Conservation (phyloP, 2,888 invertebrate species). For the Gymnocheta viridis region DNA sequence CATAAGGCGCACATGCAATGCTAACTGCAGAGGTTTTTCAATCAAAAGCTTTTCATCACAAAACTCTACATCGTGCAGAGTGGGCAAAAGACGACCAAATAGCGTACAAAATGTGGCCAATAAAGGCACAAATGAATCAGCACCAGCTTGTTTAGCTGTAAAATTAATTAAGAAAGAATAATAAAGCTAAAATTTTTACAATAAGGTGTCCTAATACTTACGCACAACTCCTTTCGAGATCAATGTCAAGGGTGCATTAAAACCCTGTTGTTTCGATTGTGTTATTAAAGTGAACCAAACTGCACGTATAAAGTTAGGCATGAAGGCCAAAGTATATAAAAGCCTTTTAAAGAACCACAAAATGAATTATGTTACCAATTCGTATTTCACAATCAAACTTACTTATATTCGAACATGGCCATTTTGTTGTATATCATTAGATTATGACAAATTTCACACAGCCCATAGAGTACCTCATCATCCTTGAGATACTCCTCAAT, state of each 20-base stretch:
- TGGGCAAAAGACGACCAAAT: conserved; percentile 90
- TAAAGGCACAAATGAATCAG: conserved; percentile 87
- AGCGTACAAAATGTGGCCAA: conserved; percentile 92
- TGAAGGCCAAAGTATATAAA: conserved; percentile 90
- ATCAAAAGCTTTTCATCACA: conserved; percentile 83
- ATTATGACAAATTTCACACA: conserved; percentile 92
- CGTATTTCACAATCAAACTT: conserved; percentile 72
- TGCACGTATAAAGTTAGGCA: conserved; percentile 88
- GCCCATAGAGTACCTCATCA: conserved; percentile 84
- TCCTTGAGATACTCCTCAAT: conserved; percentile 81
- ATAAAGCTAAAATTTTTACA: neutral
- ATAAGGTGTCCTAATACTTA: conserved; percentile 74
- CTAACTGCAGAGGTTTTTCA: conserved; percentile 72
- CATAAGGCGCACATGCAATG: conserved; percentile 78
- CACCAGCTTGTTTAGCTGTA: conserved; percentile 84
- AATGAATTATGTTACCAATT: neutral
- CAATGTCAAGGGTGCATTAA: conserved; percentile 80
- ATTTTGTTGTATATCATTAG: conserved; percentile 90
- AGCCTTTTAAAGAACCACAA: conserved; percentile 82
- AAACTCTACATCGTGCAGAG: conserved; percentile 93
- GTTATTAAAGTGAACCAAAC: conserved; percentile 85
- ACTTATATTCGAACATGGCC: conserved; percentile 93
- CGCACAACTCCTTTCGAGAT: conserved; percentile 82
- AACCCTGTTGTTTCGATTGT: conserved; percentile 80
- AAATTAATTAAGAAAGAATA: conserved; percentile 4